Evolutionary conservation across 1,140 invertebrate genomes (phyloP), one percentile per base, ranked within the genome.

Genomic region (Schlechtendalia chinensis): DNA sequence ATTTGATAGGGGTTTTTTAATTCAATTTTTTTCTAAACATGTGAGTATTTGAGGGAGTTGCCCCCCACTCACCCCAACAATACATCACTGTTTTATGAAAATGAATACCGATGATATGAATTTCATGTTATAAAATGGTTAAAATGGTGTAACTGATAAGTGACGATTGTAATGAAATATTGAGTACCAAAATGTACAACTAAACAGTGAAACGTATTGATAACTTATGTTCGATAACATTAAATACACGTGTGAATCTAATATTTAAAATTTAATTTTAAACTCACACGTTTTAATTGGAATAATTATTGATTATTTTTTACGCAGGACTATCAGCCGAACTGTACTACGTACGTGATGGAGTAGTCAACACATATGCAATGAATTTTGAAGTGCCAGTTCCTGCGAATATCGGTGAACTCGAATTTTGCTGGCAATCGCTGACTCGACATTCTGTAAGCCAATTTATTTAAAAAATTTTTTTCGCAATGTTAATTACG

Each of bases 371-470:
- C 87, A 91, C 91, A 47, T 96, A 96, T 85, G 95, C 94, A 8
- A 93, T 96, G 86, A 91, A 92, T 84, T 97, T 96, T 85, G 90
- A 91, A 59, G 91, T 97, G 2, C 91, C 92, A 4, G 91, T 96
- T 56, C 91, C 91, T 17, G 90, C 93, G 4, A 90, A 94, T 83
- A 91, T 95, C 53, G 90, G 91, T 14, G 91, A 94, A 83, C 88
- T 96, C 80, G 91, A 94, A 86, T 96, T 96, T 86, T 94, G 92
- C 82, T 96, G 93, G 94, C 92, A 94, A 83, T 91, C 91, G 82
- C 87, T 93, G n/a, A 87, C 89, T 83, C 87, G 89, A 85, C 88
- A 90, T 86, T 91, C 92, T 86, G 93, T 95, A 87, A 90, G 91
- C n/a, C n/a, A n/a, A n/a, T n/a, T n/a, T n/a, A n/a, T n/a, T 72